A percentile compares a stretch with the other conserved stretches of the same genome.
Conservation (phyloP, 2,888 invertebrate genomes). For the Oscheius onirici region DNA sequence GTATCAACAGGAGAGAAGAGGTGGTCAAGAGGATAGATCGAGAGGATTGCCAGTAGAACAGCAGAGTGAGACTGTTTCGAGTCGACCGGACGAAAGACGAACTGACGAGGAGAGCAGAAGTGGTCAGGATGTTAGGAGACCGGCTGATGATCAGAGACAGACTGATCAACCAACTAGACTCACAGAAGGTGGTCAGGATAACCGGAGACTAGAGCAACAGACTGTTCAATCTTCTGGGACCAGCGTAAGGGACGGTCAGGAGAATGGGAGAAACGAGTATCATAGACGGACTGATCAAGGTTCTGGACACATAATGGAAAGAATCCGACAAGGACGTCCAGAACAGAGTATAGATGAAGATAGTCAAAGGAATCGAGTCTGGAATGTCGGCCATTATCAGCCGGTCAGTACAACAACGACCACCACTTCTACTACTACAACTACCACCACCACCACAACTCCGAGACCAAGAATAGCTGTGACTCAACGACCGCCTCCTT, state of each 20-base stretch:
- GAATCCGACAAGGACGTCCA: too few species aligned
- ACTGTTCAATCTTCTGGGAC: too few species aligned
- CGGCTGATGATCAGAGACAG: neutral
- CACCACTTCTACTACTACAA: neutral
- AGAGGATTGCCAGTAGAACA: neutral
- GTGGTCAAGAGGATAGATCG: slow-evolving; percentile 1
- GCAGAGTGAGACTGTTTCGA: neutral
- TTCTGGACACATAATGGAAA: too few species aligned
- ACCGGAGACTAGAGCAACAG: too few species aligned
- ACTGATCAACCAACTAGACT: neutral
- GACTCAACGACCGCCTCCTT: neutral
- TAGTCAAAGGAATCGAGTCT: slow-evolving; percentile 4
- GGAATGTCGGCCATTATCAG: slow-evolving; percentile 6
- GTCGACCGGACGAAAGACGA: neutral
- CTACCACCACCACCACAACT: slow-evolving; percentile 25
- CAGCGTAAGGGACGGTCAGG: neutral
- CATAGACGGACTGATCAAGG: neutral
- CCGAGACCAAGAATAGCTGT: neutral
- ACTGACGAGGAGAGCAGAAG: neutral
- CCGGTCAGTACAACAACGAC: slow-evolving; percentile 1
- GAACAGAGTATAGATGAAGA: neutral
- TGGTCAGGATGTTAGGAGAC: neutral
- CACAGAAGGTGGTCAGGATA: neutral
- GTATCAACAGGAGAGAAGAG: neutral
- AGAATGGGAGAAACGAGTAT: neutral